Percentiles rank a stretch among this genome's conserved stretches.
Evolutionary conservation across 2,113 vertebrate species (phyloP).

Genomic region (Apodemus sylvaticus): DNA sequence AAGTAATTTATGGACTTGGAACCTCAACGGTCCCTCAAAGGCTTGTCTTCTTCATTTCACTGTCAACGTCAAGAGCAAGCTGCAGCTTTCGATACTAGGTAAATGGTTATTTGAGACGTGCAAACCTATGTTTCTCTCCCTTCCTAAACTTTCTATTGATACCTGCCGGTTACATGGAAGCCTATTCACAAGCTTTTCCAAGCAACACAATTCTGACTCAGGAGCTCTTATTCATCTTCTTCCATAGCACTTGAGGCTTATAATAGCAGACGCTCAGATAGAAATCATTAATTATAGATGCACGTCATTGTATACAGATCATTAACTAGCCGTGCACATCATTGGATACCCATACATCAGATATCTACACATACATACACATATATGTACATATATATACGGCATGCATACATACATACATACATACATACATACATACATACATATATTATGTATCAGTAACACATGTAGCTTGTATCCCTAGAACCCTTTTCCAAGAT

Average conservation of each 20-base stretch:
- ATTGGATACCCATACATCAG: too few relatives aligned
- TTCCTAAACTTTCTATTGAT: background rate
- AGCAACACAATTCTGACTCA: background rate
- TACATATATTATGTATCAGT: background rate
- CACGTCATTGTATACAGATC: background rate
- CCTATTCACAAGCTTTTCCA: background rate
- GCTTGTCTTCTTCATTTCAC: background rate
- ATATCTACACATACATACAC: too few relatives aligned
- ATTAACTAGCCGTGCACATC: too few relatives aligned
- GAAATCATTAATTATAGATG: background rate
- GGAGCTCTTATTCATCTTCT: background rate
- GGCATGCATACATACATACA: background rate
- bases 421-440: background rate
- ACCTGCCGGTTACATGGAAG: fast-evolving
- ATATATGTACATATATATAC: background rate
- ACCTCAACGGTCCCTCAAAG: background rate
- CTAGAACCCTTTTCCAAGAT: background rate
- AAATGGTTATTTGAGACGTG: background rate
- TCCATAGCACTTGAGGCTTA: background rate
- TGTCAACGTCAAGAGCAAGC: background rate
- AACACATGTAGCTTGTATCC: background rate
- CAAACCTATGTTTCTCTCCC: fast-evolving
- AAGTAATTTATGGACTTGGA: background rate
- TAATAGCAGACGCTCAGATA: background rate
- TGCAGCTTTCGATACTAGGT: background rate